Conservation (phyloP, 2,888 invertebrate species). For the Chouioia cunea region DNA sequence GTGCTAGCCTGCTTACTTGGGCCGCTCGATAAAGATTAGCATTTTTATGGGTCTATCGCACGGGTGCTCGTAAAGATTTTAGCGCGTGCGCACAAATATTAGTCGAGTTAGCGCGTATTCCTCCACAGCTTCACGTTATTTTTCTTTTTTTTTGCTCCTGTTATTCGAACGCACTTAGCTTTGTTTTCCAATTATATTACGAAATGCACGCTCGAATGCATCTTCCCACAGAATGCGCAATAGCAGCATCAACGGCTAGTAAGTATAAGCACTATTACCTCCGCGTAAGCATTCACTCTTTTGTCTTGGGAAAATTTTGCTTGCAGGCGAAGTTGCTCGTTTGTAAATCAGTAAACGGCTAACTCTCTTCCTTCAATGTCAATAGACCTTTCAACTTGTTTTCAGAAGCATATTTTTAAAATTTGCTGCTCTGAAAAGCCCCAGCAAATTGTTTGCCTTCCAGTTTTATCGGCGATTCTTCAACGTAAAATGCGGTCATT, state of each 20-base stretch:
- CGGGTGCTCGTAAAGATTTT: conserved; percentile 45
- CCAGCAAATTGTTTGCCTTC: no score
- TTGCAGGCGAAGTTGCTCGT: no score
- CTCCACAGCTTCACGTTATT: conserved; percentile 1
- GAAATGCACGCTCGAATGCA: conserved; percentile 42
- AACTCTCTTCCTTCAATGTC: no score
- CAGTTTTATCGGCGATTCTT: neutral
- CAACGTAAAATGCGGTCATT: conserved; percentile 14
- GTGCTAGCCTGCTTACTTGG: conserved; percentile 52
- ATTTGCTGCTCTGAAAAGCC: no score
- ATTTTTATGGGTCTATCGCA: conserved; percentile 68
- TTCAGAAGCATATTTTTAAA: no score
- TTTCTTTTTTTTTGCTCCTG: no score
- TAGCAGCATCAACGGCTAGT: no score
- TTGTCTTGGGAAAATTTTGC: no score
- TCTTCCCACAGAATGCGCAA: conserved; percentile 37
- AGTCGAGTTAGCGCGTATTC: conserved; percentile 24
- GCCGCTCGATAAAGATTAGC: conserved; percentile 68
- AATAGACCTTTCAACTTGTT: no score
- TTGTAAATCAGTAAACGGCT: no score
- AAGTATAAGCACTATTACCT: no score
- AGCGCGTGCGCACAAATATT: conserved; percentile 37
- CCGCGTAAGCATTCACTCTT: no score
- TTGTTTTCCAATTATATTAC: conserved; percentile 41
- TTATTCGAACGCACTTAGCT: conserved; percentile 11